These are phyloP conservation scores for Agonopterix subpropinquella DNA, from an alignment of 2,888 invertebrate species.

Conservation along the genomic window DNA sequence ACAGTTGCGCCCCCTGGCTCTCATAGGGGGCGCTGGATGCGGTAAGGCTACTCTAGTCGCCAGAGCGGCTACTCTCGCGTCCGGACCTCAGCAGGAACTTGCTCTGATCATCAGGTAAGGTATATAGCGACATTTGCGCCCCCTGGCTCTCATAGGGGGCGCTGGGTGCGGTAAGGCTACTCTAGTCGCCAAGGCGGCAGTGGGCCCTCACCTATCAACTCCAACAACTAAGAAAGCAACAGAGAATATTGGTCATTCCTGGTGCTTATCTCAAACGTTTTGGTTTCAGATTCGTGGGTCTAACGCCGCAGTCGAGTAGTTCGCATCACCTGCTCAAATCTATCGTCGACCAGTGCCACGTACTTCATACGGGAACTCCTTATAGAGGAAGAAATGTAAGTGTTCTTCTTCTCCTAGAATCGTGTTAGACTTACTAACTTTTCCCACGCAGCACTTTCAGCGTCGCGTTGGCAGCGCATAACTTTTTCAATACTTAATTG, in stretches of 20 bases:
- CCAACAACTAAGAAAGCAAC: too few species aligned
- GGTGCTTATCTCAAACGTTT: neutral
- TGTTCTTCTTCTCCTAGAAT: slow-evolving; percentile 4
- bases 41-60: slow-evolving; percentile 90
- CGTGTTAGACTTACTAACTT: too few species aligned
- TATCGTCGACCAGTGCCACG: slow-evolving; percentile 84
- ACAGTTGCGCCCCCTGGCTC: slow-evolving; percentile 57
- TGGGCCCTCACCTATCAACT: too few species aligned
- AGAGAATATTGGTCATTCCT: too few species aligned
- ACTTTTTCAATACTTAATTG: too few species aligned
- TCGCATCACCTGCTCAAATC: slow-evolving; percentile 83
- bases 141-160: slow-evolving; percentile 82
- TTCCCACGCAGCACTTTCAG: too few species aligned
- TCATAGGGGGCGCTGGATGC: slow-evolving; percentile 87
- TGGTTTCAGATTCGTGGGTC: slow-evolving; percentile 77
- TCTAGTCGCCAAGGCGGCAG: slow-evolving; percentile 83
- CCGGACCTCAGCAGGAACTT: slow-evolving; percentile 78
- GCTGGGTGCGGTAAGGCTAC: slow-evolving; percentile 92
- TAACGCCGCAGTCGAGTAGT: slow-evolving; percentile 80
- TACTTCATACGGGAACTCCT: slow-evolving; percentile 80
- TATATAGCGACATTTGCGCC: too few species aligned
- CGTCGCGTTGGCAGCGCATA: too few species aligned
- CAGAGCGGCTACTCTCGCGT: slow-evolving; percentile 80
- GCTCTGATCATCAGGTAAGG: slow-evolving; percentile 62
- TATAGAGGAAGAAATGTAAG: slow-evolving; percentile 73